Conservation (phyloP, 1,140 invertebrate genomes). For the Hylaeus anthracinus region DNA sequence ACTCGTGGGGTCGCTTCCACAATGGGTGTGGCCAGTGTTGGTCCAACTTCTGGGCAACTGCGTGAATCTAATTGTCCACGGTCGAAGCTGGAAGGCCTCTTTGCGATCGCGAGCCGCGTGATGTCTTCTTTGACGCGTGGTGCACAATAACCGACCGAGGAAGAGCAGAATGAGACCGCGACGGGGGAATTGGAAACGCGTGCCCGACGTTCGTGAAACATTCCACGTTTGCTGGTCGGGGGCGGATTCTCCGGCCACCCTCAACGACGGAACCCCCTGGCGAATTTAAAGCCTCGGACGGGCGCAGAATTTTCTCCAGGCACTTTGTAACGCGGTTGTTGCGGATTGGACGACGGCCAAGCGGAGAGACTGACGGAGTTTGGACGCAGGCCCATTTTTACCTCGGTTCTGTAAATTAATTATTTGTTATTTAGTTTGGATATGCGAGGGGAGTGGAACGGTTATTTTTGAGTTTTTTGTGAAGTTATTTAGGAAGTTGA, state of each 20-base stretch:
- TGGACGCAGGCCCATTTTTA: too few relatives aligned
- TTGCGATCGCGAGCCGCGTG: slow-evolving; percentile 33
- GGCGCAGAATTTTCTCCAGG: not conserved
- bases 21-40: slow-evolving; percentile 66
- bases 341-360: slow-evolving; percentile 23
- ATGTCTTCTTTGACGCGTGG: slow-evolving; percentile 64
- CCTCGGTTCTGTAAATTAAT: too few relatives aligned
- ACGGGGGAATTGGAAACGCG: slow-evolving; percentile 54
- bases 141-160: slow-evolving; percentile 41
- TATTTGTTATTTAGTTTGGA: too few relatives aligned
- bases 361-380: not conserved
- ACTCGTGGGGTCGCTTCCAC: slow-evolving; percentile 49
- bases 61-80: slow-evolving; percentile 73
- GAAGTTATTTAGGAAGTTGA: too few relatives aligned
- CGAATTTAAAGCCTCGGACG: slow-evolving; percentile 28
- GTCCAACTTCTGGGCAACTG: slow-evolving; percentile 72
- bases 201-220: slow-evolving; percentile 46
- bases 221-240: slow-evolving; percentile 33
- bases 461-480: too few relatives aligned
- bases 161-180: slow-evolving; percentile 32
- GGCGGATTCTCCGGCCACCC: slow-evolving; percentile 27
- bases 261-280: not conserved
- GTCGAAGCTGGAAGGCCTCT: slow-evolving; percentile 21
- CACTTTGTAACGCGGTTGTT: slow-evolving; percentile 13
- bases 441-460: too few relatives aligned